Percentiles rank a stretch among this genome's conserved stretches.
Conservation (phyloP, 1,140 invertebrate genomes). For the Diabrotica virgifera region DNA sequence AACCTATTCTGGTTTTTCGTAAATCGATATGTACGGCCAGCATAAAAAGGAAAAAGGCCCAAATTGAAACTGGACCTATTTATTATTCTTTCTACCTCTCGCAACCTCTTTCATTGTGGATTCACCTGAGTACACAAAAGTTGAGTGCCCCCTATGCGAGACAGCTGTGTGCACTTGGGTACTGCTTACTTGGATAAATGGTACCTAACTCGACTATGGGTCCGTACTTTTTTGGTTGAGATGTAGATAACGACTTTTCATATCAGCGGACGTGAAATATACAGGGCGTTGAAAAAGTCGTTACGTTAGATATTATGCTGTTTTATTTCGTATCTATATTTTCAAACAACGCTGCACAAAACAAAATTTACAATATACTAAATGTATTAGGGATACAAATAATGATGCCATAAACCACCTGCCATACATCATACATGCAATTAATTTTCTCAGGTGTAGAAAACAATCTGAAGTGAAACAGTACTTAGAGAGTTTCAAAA, state of each 20-base stretch:
- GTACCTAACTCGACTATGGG: neutral
- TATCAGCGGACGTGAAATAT: neutral
- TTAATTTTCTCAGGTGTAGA: too few species aligned
- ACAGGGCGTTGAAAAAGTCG: too few species aligned
- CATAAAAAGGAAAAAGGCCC: neutral
- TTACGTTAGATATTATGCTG: too few species aligned
- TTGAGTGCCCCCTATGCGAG: neutral
- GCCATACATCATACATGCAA: too few species aligned
- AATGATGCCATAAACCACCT: too few species aligned
- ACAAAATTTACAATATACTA: too few species aligned
- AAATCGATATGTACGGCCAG: neutral
- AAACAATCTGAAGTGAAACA: too few species aligned
- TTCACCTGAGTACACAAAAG: slow-evolving; percentile 2
- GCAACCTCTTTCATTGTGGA: neutral
- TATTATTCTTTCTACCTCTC: slow-evolving; percentile 1
- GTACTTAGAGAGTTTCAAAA: too few species aligned
- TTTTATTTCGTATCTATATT: too few species aligned
- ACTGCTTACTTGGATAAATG: neutral
- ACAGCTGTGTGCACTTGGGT: neutral
- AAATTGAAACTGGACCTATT: neutral
- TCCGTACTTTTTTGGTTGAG: neutral
- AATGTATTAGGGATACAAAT: too few species aligned
- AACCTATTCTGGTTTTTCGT: too few species aligned
- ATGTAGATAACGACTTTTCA: neutral
- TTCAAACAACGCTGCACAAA: too few species aligned